A percentile compares a stretch with the other conserved stretches of the same genome.
These are phyloP conservation scores for Charaxes varanes DNA, from an alignment of 1,140 invertebrate species.

Conservation along the genomic window DNA sequence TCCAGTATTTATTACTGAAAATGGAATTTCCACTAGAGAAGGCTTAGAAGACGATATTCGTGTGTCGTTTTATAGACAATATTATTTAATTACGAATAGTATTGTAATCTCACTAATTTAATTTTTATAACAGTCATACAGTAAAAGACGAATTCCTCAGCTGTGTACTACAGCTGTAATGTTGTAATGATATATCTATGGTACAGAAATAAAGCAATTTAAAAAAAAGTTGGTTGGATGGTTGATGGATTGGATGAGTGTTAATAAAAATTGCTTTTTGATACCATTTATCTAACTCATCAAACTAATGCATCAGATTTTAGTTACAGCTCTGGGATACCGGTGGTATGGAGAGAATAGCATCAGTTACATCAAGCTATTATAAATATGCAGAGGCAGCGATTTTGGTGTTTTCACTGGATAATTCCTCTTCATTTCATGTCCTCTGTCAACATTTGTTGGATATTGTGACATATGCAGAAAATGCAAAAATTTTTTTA, in stretches of 20 bases:
- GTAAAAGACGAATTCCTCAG: too few relatives aligned
- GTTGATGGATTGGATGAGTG: too few relatives aligned
- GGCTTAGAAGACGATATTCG: conserved; percentile 40
- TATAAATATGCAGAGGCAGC: conserved; percentile 96
- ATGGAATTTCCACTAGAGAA: conserved; percentile 49
- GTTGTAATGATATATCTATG: too few relatives aligned
- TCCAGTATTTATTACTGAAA: conserved; percentile 42
- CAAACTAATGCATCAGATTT: conserved; percentile 21
- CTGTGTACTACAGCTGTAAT: too few relatives aligned
- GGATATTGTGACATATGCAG: conserved; percentile 93
- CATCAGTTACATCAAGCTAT: conserved; percentile 94
- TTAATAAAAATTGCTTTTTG: too few relatives aligned
- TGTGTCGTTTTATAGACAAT: conserved; percentile 68
- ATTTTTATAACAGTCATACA: too few relatives aligned
- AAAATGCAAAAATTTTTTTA: conserved; percentile 94
- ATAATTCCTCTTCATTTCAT: conserved; percentile 93
- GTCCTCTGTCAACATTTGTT: conserved; percentile 92
- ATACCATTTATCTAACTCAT: too few relatives aligned
- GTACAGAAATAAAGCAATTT: too few relatives aligned
- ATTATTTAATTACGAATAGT: too few relatives aligned
- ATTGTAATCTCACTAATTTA: conserved; percentile 3
- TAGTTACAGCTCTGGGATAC: conserved; percentile 95
- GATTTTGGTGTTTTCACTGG: conserved; percentile 91
- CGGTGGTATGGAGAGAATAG: conserved; percentile 94
- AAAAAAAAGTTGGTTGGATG: too few relatives aligned